Base-by-base conservation (phyloP, 2,797 vertebrate genomes). In the Schizopygopsis malacanthus region DNA sequence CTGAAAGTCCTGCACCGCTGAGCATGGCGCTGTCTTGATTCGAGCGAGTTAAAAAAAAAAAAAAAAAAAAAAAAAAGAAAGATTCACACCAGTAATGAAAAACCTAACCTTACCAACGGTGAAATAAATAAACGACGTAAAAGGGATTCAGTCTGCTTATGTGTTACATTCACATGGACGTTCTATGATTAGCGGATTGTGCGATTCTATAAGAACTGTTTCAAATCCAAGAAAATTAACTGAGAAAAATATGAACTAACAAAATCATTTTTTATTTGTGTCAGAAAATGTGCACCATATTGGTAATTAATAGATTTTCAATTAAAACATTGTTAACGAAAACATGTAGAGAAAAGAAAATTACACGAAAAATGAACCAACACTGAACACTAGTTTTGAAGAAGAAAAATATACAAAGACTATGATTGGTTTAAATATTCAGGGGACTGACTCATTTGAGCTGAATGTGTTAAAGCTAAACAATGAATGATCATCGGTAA, bases 1-100 rank as follows among this genome's bases (percentile, higher is more conserved):
- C 77, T 67, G 86, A 86, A 80, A 86, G 81, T 84, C 81, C 81
- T 79, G 69, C 77, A 79, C 85, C 69, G 54, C 87, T 71, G 86
- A 72, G 75, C 73, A 73, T 65, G 45, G 20, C 65, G 37, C 43
- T 41, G 65, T 76, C 82, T 76, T 41, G 72, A 79, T 82, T 72
- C 65, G 20, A 41, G 59, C 10, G 50, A 87, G 77, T 78, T 16
- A 86, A 63, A 69, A 52, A 13, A n/a, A 16, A 61, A 39, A 52
- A 67, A 61, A 67, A 50, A 56, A 22, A 45, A n/a, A n/a, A n/a
- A n/a, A n/a, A n/a, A 85, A 56, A 76, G 63, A 88, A 79, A 59
- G 86, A 76, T 72, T 50, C 69, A 61, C 25, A 63, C 81, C 47
- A 47, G 43, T 47, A 77, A 72, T 72, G 15, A 71, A 83, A 79